These are phyloP conservation scores for Sporophila hypoxantha DNA, from an alignment of 2,113 vertebrate genomes.

Conservation along the genomic window DNA sequence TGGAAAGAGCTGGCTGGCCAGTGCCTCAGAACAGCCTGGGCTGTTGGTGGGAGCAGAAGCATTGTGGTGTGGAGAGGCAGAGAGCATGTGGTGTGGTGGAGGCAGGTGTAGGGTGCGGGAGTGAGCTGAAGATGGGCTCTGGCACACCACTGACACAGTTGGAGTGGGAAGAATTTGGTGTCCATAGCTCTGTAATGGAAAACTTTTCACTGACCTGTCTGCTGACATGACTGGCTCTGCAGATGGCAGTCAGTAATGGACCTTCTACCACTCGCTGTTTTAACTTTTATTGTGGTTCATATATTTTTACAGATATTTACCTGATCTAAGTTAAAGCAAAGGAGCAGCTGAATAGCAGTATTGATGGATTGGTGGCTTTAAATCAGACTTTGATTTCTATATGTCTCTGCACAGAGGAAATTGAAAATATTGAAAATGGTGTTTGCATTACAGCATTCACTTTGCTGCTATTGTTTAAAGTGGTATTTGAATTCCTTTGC, in stretches of 20 bases:
- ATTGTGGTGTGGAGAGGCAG: background rate
- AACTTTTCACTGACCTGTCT: background rate
- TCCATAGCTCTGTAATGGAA: background rate
- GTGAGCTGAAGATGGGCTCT: background rate
- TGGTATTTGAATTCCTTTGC: background rate
- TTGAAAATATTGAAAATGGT: background rate
- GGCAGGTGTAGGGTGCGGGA: fast-evolving
- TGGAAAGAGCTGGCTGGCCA: background rate
- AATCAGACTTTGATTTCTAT: background rate
- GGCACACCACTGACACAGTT: too few species aligned
- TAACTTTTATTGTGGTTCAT: background rate
- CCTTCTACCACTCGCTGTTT: background rate
- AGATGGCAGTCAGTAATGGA: background rate
- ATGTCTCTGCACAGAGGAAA: background rate
- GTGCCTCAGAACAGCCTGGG: background rate
- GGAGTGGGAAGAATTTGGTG: background rate
- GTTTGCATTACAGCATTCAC: background rate
- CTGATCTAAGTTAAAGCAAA: background rate
- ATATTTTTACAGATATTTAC: background rate
- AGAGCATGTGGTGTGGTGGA: background rate
- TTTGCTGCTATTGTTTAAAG: background rate
- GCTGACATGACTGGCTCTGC: background rate
- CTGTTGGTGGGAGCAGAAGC: background rate
- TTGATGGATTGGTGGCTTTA: background rate
- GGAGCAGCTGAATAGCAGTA: background rate